Evolutionary conservation across 1,140 invertebrate species (phyloP).

Genomic region (Euglossa dilemma): DNA sequence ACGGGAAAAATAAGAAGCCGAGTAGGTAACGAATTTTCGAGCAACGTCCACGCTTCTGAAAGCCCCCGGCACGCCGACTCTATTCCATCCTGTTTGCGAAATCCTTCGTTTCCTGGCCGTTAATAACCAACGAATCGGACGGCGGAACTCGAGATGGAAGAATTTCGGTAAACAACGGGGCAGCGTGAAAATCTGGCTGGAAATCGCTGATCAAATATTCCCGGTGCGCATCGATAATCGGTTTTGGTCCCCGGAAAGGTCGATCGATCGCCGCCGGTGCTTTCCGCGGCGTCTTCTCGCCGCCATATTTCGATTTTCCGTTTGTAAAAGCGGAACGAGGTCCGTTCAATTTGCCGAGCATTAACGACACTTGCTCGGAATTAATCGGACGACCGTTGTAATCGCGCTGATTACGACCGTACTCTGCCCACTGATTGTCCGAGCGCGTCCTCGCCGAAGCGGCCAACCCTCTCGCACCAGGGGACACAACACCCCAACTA

Average conservation of each 20-base stretch:
- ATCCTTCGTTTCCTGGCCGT: constrained; percentile 37
- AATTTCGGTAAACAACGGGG: constrained; percentile 37
- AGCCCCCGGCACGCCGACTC: too few species aligned
- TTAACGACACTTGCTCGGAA: constrained; percentile 50
- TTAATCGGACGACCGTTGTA: constrained; percentile 58
- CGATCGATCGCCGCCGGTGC: constrained; percentile 40
- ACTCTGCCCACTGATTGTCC: constrained; percentile 57
- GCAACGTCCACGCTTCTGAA: not conserved
- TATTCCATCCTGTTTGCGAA: constrained; percentile 20
- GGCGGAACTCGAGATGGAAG: not conserved
- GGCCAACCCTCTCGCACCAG: not conserved
- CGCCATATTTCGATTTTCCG: constrained; percentile 30
- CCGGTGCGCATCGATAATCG: constrained; percentile 43
- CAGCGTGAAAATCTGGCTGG: constrained; percentile 15
- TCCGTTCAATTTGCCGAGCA: constrained; percentile 55
- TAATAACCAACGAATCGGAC: not conserved
- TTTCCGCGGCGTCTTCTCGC: constrained; percentile 1
- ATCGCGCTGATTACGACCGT: constrained; percentile 60
- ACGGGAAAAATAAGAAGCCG: not conserved
- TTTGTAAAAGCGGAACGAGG: constrained; percentile 51
- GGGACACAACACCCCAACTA: not conserved
- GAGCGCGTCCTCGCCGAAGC: constrained; percentile 55
- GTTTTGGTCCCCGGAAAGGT: constrained; percentile 46
- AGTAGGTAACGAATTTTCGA: not conserved
- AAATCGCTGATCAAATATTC: constrained; percentile 50